A percentile compares a stretch with the other conserved stretches of the same genome.
Conservation (phyloP, 1,140 invertebrate species). For the Eciton burchellii region DNA sequence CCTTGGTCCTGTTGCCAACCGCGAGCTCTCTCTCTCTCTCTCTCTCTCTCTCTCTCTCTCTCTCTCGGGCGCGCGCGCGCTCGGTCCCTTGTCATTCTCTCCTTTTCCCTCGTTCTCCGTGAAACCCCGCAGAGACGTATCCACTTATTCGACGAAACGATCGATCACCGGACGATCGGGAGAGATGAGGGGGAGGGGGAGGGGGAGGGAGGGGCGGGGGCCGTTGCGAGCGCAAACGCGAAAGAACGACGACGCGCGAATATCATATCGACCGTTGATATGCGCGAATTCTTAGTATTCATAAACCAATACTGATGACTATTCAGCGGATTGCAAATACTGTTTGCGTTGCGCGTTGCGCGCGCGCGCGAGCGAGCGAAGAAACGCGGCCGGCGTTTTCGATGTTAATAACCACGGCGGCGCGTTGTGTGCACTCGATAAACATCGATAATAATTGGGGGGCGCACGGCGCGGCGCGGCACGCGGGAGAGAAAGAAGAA, state of each 20-base stretch:
- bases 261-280: slow-evolving; percentile 36
- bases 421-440: background rate
- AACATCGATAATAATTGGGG: slow-evolving; percentile 19
- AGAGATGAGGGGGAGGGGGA: background rate
- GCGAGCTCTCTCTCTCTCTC: background rate
- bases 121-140: slow-evolving; percentile 41
- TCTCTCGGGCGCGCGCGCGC: slow-evolving; percentile 5
- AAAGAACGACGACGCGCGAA: background rate
- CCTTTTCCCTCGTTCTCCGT: slow-evolving; percentile 1
- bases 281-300: slow-evolving; percentile 57
- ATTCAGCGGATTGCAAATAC: slow-evolving; percentile 56
- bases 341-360: slow-evolving; percentile 23
- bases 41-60: background rate
- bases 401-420: slow-evolving; percentile 36
- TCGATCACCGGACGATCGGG: slow-evolving; percentile 47
- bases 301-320: slow-evolving; percentile 59
- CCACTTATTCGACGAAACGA: slow-evolving; percentile 56
- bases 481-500: no score
- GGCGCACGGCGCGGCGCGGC: no score
- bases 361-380: slow-evolving; percentile 16
- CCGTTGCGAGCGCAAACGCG: slow-evolving; percentile 19
- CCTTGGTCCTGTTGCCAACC: slow-evolving; percentile 8
- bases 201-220: background rate
- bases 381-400: slow-evolving; percentile 12
- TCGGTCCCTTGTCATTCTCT: slow-evolving; percentile 20